Percentiles rank a stretch among this genome's conserved stretches.
Conservation (phyloP, 2,888 invertebrate species). For the Trichacis sp. region DNA sequence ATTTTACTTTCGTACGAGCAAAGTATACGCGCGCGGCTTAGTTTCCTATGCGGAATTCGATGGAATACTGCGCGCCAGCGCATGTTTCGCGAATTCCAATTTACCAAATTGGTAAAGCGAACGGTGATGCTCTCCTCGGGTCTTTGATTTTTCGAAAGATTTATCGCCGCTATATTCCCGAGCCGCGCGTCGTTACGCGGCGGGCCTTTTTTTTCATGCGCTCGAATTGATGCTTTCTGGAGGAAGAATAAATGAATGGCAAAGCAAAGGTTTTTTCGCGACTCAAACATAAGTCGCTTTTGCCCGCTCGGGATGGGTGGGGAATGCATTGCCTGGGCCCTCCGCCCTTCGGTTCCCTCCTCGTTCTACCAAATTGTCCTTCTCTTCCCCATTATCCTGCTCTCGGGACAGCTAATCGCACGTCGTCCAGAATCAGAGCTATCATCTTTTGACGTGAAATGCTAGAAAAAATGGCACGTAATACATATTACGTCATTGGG, state of each 20-base stretch:
- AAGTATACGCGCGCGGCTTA: not conserved
- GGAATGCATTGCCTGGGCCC: no score
- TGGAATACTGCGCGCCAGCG: not conserved
- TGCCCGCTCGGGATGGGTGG: no score
- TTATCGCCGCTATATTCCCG: not conserved
- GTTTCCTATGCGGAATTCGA: constrained; percentile 5
- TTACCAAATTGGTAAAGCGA: constrained; percentile 6
- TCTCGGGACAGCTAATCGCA: constrained; percentile 33
- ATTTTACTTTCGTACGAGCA: constrained; percentile 7
- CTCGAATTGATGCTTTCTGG: not conserved
- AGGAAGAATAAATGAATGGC: not conserved
- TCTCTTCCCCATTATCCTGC: constrained; percentile 28
- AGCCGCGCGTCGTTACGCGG: not conserved
- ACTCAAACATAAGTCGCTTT: no score
- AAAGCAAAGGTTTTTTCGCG: no score
- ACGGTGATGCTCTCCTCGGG: not conserved
- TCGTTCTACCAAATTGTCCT: constrained; percentile 7
- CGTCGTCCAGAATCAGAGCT: constrained; percentile 28
- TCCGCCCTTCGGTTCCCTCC: not conserved
- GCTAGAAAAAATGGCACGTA: constrained; percentile 36
- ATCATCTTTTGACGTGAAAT: constrained; percentile 36
- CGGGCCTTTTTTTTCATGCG: not conserved
- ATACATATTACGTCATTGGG: no score
- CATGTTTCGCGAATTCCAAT: constrained; percentile 4
- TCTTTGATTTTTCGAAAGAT: not conserved